phyloP scores from a whole-genome alignment of 2,113 vertebrate genomes.

The Pluvianellus socialis region DNA sequence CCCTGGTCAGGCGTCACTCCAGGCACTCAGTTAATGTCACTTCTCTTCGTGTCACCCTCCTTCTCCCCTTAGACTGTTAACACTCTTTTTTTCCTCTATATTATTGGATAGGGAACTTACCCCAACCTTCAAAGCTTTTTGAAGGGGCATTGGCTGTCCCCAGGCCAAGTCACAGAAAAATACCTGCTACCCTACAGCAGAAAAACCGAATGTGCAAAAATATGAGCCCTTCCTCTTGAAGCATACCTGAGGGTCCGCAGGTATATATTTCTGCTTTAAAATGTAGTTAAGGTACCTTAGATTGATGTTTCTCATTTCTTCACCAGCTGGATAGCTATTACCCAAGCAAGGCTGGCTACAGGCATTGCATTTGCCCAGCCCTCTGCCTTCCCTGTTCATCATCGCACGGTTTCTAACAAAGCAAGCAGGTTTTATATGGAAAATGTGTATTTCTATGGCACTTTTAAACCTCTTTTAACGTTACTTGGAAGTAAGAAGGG shows the following conservation, averaged over 20 bases:
- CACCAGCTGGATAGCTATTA: background rate
- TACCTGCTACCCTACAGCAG: background rate
- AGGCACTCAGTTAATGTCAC: background rate
- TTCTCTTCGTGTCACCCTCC: background rate
- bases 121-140: background rate
- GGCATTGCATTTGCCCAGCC: background rate
- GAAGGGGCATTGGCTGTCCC: background rate
- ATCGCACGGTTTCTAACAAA: background rate
- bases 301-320: conserved; percentile 7
- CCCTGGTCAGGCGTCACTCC: background rate
- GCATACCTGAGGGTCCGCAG: background rate
- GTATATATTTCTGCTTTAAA: conserved; percentile 12
- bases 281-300: background rate
- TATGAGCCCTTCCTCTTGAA: background rate
- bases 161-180: background rate
- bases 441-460: background rate
- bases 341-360: background rate
- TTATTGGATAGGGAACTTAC: background rate
- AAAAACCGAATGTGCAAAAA: background rate
- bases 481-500: background rate
- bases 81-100: background rate
- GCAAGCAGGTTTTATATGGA: background rate
- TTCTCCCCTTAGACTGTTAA: background rate
- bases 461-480: background rate
- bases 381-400: background rate